Evolutionary conservation across 2,888 invertebrate species (phyloP).

Genomic region (Stenurella melanura): DNA sequence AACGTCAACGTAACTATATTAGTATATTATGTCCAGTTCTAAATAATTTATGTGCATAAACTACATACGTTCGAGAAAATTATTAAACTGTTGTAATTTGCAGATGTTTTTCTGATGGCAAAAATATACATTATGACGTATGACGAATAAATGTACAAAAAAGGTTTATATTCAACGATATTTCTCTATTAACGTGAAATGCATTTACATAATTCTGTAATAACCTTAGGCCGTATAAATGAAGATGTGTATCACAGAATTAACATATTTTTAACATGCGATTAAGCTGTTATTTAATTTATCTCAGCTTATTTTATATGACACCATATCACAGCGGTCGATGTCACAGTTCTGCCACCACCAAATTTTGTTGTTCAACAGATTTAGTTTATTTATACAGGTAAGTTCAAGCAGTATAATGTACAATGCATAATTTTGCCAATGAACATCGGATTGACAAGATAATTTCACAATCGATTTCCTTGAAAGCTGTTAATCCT

Average conservation of each 20-base stretch:
- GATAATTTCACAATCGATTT: too few relatives aligned
- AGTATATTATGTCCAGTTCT: background rate
- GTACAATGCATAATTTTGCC: too few relatives aligned
- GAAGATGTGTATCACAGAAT: background rate
- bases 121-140: background rate
- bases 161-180: background rate
- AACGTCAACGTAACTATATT: background rate
- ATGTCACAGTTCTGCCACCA: too few relatives aligned
- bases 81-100: background rate
- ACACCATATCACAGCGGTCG: too few relatives aligned
- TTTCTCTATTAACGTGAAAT: background rate
- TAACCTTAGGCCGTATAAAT: background rate
- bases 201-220: conserved; percentile 1
- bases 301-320: too few relatives aligned
- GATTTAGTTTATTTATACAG: too few relatives aligned
- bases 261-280: conserved; percentile 3
- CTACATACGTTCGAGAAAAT: background rate
- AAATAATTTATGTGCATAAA: conserved; percentile 3
- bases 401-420: too few relatives aligned
- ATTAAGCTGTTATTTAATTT: background rate
- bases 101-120: background rate
- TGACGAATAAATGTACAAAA: background rate
- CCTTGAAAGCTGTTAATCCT: too few relatives aligned
- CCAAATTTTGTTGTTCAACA: too few relatives aligned
- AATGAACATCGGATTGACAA: too few relatives aligned